These are phyloP conservation scores for Riparia riparia DNA, from an alignment of 2,113 vertebrate species.

Conservation along the genomic window DNA sequence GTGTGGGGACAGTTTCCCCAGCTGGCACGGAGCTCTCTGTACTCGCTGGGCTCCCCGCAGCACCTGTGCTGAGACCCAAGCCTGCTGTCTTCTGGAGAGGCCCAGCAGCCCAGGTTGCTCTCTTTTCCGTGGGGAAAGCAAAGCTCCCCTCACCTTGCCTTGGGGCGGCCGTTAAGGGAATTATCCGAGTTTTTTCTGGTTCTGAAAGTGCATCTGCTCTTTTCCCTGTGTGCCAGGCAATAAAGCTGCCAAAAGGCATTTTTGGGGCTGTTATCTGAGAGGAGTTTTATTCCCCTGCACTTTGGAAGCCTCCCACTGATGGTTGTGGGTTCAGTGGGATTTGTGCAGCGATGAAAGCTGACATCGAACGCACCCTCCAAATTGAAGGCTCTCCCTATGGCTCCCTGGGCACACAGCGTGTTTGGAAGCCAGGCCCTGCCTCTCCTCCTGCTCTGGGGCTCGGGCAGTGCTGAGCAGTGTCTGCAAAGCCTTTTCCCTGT, in stretches of 20 bases:
- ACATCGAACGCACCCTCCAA: neutral
- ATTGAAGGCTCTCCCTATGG: neutral
- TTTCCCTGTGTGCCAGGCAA: neutral
- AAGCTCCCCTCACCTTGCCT: neutral
- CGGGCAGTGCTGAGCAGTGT: neutral
- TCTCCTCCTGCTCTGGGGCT: neutral
- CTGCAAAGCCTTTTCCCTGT: rapidly evolving
- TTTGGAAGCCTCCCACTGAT: neutral
- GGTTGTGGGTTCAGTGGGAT: neutral
- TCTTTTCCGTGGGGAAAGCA: rapidly evolving
- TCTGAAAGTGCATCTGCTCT: neutral
- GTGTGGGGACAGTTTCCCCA: rapidly evolving
- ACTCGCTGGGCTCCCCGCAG: rapidly evolving
- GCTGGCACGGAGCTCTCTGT: neutral
- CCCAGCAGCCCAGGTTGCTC: neutral
- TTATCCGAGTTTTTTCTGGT: neutral
- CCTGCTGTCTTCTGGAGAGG: neutral
- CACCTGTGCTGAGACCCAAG: rapidly evolving
- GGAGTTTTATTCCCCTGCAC: constrained; percentile 32
- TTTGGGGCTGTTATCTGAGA: neutral
- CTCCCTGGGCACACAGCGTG: rapidly evolving
- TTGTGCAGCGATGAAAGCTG: neutral
- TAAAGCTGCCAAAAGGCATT: constrained; percentile 40
- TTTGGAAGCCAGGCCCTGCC: neutral
- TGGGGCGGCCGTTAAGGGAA: neutral